Evolutionary conservation across 2,113 vertebrate genomes (phyloP), one percentile per base, ranked within the genome.

Genomic region (Indicator maculatus): DNA sequence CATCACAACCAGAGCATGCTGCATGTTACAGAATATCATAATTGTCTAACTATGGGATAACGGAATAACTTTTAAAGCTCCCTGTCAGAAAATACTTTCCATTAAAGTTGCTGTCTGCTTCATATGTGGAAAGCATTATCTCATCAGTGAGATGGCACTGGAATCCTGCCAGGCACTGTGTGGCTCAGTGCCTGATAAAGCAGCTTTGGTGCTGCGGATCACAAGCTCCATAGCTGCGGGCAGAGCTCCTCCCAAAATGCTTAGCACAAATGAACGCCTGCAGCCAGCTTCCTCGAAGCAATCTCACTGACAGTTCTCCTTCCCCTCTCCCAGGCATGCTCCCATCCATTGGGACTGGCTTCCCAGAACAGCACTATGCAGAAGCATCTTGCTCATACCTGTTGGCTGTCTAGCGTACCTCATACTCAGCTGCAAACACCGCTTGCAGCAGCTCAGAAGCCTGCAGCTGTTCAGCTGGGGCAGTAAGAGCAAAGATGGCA

Each of bases 291-390:
- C 24, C 69, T 45, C 9, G 0, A 44, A 74, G 77, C 47, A 38
- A 39, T 19, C 33, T 53, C 9, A 6, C n/a, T 75, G 83, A 21
- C 63, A 13, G 89, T 56, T 21, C 21, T 21, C 2, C 56, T 74
- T 89, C 66, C 70, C n/a, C 72, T 75, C 69, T 83, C 75, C 19
- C 45, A 47, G 2, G 3, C 47, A 3, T 2, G 36, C 38, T 74
- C 19, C 81, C 50, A 6, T 1, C 7, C 15, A 1, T 0, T 8
- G 24, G 50, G 44, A 36, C 50, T 2, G 13, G 30, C 56, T 36
- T 89, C 12, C 33, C 55, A 30, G 27, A 53, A 60, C n/a, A 92
- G 76, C 33, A 15, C 15, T 4, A 2, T 0, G 20, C 59, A 50
- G 76, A 30, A 80, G 58, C 60, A 75, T 47, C 58, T 92, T 28